Conservation (phyloP, 2,797 vertebrate species). For the Phylloscopus collybita region DNA sequence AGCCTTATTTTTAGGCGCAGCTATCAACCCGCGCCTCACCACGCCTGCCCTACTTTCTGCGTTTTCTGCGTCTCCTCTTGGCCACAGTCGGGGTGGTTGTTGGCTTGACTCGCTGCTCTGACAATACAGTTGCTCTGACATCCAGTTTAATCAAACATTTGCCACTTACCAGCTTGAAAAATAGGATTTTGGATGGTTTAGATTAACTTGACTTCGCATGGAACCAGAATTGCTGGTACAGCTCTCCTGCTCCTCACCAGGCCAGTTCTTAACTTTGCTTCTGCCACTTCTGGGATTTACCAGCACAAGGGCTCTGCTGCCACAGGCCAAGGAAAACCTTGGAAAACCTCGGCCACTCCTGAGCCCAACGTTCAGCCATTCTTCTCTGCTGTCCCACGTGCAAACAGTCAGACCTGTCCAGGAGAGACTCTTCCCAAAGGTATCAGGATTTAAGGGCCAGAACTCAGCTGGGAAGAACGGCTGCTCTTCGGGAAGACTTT, state of each 20-base stretch:
- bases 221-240: background rate
- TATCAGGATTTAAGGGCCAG: background rate
- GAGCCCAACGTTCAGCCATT: background rate
- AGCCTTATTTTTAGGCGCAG: slow-evolving; percentile 60
- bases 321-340: background rate
- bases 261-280: background rate
- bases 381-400: background rate
- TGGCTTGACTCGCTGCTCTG: slow-evolving; percentile 6
- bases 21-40: background rate
- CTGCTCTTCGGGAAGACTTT: background rate
- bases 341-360: background rate
- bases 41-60: slow-evolving; percentile 48
- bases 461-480: background rate
- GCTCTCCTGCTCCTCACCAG: background rate
- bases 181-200: background rate
- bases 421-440: background rate
- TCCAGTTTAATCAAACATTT: slow-evolving; percentile 24
- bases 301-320: background rate
- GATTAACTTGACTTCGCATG: background rate
- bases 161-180: background rate
- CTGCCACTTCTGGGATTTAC: background rate
- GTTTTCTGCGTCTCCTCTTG: slow-evolving; percentile 26
- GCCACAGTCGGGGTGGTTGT: background rate
- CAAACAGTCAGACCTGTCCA: background rate
- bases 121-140: background rate